A percentile compares a stretch with the other conserved stretches of the same genome.
Evolutionary conservation across 1,140 invertebrate genomes (phyloP).

Genomic region (Atta cephalotes): DNA sequence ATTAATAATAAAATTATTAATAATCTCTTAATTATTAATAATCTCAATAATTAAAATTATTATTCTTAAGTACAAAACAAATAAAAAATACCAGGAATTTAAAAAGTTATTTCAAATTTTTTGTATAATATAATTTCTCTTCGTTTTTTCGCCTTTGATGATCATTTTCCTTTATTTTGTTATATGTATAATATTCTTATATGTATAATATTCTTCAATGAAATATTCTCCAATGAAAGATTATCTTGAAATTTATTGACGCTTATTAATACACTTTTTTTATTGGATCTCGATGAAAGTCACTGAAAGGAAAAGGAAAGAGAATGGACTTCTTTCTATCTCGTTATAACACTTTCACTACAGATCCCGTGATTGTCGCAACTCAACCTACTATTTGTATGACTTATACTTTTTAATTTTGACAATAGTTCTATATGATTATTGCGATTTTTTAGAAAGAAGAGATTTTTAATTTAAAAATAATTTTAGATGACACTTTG

Average conservation of each 20-base stretch:
- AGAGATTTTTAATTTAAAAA: neutral
- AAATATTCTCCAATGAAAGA: neutral
- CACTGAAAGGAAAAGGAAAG: constrained; percentile 58
- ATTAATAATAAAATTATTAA: no score
- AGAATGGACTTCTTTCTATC: constrained; percentile 68
- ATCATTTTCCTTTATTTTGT: neutral
- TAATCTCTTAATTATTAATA: no score
- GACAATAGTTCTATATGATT: neutral
- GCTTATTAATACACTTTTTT: neutral
- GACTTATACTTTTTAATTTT: constrained; percentile 1
- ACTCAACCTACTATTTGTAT: constrained; percentile 64
- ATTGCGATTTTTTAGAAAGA: neutral
- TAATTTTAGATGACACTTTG: neutral
- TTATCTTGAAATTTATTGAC: neutral
- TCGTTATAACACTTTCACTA: constrained; percentile 79
- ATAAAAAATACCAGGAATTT: neutral
- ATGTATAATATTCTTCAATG: neutral
- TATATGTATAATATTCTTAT: neutral
- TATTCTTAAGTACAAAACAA: neutral
- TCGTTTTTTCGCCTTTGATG: neutral
- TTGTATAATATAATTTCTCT: neutral
- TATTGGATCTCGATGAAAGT: constrained; percentile 32
- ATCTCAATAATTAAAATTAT: neutral
- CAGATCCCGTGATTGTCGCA: constrained; percentile 75
- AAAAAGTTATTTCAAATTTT: neutral